Evolutionary conservation across 2,113 vertebrate species (phyloP).

Genomic region (Lanius ludovicianus): DNA sequence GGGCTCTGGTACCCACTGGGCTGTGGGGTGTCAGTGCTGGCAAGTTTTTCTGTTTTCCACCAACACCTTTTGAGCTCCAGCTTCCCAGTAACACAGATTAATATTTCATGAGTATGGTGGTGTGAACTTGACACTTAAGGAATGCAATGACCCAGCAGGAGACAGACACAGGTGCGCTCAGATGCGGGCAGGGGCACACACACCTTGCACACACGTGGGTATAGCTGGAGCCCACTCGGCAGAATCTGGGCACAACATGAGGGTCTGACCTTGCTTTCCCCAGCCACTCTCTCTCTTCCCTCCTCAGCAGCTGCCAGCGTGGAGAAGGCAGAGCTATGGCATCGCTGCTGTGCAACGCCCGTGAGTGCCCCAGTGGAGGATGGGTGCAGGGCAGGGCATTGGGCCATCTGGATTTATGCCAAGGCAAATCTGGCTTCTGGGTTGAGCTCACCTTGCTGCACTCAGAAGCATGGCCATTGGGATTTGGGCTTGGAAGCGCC

Average conservation of each 20-base stretch:
- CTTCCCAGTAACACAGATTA: slow-evolving; percentile 34
- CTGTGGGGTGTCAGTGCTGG: rapidly evolving
- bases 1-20: neutral
- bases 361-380: slow-evolving; percentile 59
- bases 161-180: neutral
- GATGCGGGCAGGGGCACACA: rapidly evolving
- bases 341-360: slow-evolving; percentile 52
- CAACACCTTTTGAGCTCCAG: neutral
- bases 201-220: rapidly evolving
- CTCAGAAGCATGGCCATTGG: rapidly evolving
- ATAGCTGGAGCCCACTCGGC: rapidly evolving
- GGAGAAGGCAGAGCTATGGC: slow-evolving; percentile 63
- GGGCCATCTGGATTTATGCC: rapidly evolving
- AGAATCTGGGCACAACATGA: rapidly evolving
- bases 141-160: slow-evolving; percentile 11
- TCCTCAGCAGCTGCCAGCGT: neutral
- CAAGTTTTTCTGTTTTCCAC: neutral
- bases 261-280: rapidly evolving
- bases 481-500: neutral
- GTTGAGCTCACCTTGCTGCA: neutral
- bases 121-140: slow-evolving; percentile 23
- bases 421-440: neutral
- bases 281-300: neutral
- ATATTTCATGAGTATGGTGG: neutral
- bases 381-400: neutral